A percentile compares a stretch with the other conserved stretches of the same genome.
Evolutionary conservation across 2,888 invertebrate species (phyloP).

Genomic region (Amphiduros pacificus): DNA sequence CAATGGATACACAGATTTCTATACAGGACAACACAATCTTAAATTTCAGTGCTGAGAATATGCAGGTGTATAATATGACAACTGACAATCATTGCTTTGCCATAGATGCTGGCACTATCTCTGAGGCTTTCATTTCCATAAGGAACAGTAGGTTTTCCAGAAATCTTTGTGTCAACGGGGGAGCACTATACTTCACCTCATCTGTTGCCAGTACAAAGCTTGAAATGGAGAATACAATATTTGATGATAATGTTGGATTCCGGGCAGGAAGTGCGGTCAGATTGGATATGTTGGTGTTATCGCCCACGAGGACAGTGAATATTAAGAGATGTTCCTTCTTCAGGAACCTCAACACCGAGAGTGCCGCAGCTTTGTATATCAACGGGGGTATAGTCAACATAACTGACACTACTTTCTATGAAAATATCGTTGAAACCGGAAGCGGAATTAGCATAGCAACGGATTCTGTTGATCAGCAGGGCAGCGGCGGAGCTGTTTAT

Average conservation of each 20-base stretch:
- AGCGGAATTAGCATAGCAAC: neutral
- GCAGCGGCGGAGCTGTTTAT: slow-evolving; percentile 17
- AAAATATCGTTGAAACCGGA: slow-evolving; percentile 3
- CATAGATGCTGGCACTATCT: neutral
- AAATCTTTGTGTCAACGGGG: neutral
- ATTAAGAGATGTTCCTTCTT: slow-evolving; percentile 2
- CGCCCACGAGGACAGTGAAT: too few species aligned
- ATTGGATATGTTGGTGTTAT: too few species aligned
- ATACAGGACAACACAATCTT: neutral
- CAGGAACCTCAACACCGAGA: slow-evolving; percentile 10
- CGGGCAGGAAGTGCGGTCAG: slow-evolving; percentile 10
- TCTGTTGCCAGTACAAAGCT: neutral
- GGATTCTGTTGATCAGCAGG: slow-evolving; percentile 3
- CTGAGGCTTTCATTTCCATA: neutral
- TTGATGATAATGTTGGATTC: neutral
- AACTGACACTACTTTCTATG: neutral
- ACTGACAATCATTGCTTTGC: neutral
- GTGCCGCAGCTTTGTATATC: slow-evolving; percentile 12
- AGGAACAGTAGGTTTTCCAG: neutral
- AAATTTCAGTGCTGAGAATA: neutral
- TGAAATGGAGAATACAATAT: neutral
- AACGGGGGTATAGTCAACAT: slow-evolving; percentile 3
- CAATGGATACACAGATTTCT: neutral
- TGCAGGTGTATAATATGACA: neutral
- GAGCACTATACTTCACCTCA: neutral